A percentile compares a stretch with the other conserved stretches of the same genome.
These are phyloP conservation scores for Acipenser ruthenus DNA, from an alignment of 2,797 vertebrate species.

Conservation along the genomic window DNA sequence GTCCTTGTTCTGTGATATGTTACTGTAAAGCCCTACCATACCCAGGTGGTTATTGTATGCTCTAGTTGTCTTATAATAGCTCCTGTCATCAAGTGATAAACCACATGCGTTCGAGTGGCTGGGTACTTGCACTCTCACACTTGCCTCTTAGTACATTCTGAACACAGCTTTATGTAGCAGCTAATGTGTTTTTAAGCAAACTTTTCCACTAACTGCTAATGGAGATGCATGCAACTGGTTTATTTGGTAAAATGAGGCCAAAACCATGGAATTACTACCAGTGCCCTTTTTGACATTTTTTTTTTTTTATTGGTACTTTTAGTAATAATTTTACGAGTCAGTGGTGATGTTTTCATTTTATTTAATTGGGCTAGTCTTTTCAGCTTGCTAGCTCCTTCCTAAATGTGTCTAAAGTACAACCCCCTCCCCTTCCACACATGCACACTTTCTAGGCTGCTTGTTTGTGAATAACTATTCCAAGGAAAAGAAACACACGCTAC, in stretches of 20 bases:
- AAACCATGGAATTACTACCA: background rate
- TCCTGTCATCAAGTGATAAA: constrained; percentile 56
- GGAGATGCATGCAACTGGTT: background rate
- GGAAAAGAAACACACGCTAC: too few species aligned
- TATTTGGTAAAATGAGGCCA: background rate
- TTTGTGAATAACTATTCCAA: too few species aligned
- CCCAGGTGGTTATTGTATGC: constrained; percentile 68
- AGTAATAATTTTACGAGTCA: too few species aligned
- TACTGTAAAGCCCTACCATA: constrained; percentile 31
- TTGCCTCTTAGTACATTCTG: constrained; percentile 34
- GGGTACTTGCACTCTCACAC: constrained; percentile 39
- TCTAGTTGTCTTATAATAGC: constrained; percentile 54
- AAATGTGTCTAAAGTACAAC: too few species aligned
- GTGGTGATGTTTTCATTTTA: too few species aligned
- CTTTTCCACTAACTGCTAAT: background rate
- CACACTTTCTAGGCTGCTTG: too few species aligned
- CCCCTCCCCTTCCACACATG: too few species aligned
- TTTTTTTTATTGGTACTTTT: background rate
- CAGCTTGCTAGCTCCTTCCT: too few species aligned
- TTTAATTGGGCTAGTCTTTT: too few species aligned
- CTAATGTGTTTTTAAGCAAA: constrained; percentile 2
- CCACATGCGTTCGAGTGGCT: constrained; percentile 23
- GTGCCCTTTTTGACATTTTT: background rate
- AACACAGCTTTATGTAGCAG: background rate
- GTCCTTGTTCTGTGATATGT: constrained; percentile 40